phyloP scores from a whole-genome alignment of 2,797 vertebrate species.

The Urosaurus nigricauda region DNA sequence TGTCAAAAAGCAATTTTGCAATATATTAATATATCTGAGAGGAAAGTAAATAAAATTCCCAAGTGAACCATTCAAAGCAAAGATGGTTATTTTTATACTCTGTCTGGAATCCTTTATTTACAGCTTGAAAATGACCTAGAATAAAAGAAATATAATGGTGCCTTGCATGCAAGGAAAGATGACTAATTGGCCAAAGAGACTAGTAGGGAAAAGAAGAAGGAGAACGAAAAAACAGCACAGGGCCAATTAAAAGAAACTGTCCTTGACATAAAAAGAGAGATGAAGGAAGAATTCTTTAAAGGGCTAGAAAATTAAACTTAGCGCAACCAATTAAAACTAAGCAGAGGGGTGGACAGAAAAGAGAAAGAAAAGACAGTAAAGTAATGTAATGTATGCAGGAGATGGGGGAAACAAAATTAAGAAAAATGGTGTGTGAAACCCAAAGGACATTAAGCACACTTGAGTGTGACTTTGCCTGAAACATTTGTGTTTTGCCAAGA shows the following conservation, averaged over 20 bases:
- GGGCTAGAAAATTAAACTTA: background rate
- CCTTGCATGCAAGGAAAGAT: background rate
- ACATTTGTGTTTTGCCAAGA: background rate
- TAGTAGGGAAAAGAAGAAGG: background rate
- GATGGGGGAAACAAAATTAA: constrained; percentile 20
- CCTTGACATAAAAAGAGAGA: background rate
- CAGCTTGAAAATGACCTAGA: background rate
- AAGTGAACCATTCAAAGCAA: constrained; percentile 25
- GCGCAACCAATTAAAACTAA: background rate
- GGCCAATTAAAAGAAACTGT: constrained; percentile 2
- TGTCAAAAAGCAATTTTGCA: constrained; percentile 54
- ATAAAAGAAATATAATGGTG: background rate
- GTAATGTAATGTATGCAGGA: background rate
- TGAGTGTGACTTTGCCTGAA: background rate
- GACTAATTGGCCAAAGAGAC: constrained; percentile 23
- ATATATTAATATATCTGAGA: constrained; percentile 33
- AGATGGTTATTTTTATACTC: background rate
- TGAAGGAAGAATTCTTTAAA: background rate
- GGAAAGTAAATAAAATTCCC: background rate
- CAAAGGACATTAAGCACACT: background rate
- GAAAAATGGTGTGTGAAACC: constrained; percentile 28
- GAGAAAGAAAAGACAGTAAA: background rate
- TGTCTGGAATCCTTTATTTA: background rate
- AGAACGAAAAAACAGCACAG: background rate
- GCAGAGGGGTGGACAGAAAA: background rate